Percentiles rank a stretch among this genome's conserved stretches.
These are phyloP conservation scores for Ptychoptera contaminata DNA, from an alignment of 2,888 invertebrate species.

Conservation along the genomic window DNA sequence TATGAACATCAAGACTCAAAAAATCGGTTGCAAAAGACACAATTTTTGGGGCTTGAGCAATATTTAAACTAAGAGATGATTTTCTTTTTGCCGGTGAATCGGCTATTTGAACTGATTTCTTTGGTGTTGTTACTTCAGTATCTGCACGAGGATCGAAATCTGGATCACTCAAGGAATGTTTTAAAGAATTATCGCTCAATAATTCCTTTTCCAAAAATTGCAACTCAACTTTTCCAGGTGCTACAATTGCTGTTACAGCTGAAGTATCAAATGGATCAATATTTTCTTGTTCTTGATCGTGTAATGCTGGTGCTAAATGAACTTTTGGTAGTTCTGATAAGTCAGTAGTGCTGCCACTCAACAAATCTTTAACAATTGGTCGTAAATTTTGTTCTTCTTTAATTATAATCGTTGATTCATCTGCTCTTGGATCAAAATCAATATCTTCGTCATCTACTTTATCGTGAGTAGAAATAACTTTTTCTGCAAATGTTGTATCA, in stretches of 20 bases:
- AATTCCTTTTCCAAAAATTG: slow-evolving; percentile 65
- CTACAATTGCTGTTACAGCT: slow-evolving; percentile 48
- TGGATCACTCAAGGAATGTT: slow-evolving; percentile 48
- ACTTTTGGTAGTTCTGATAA: slow-evolving; percentile 49
- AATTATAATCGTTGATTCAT: slow-evolving; percentile 28
- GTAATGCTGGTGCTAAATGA: slow-evolving; percentile 44
- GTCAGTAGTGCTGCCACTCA: slow-evolving; percentile 64
- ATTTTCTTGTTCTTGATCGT: slow-evolving; percentile 40
- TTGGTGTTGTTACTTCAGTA: slow-evolving; percentile 11
- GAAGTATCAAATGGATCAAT: slow-evolving; percentile 82
- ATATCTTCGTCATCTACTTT: slow-evolving; percentile 34
- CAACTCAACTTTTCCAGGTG: slow-evolving; percentile 62
- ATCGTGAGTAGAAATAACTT: slow-evolving; percentile 43
- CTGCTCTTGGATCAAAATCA: slow-evolving; percentile 50
- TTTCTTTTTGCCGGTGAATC: slow-evolving; percentile 32
- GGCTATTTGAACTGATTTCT: slow-evolving; percentile 5
- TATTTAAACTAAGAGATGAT: slow-evolving; percentile 42
- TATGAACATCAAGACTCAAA: slow-evolving; percentile 40
- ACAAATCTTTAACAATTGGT: slow-evolving; percentile 42
- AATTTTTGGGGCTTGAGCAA: slow-evolving; percentile 42
- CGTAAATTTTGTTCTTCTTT: slow-evolving; percentile 36
- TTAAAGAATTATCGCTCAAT: slow-evolving; percentile 37
- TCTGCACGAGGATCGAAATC: slow-evolving; percentile 72
- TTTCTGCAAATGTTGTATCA: slow-evolving; percentile 69
- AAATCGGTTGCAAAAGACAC: slow-evolving; percentile 42